phyloP scores from a whole-genome alignment of 35 echinoderm and acorn worm genomes.

The Ophioderma brevispina region DNA sequence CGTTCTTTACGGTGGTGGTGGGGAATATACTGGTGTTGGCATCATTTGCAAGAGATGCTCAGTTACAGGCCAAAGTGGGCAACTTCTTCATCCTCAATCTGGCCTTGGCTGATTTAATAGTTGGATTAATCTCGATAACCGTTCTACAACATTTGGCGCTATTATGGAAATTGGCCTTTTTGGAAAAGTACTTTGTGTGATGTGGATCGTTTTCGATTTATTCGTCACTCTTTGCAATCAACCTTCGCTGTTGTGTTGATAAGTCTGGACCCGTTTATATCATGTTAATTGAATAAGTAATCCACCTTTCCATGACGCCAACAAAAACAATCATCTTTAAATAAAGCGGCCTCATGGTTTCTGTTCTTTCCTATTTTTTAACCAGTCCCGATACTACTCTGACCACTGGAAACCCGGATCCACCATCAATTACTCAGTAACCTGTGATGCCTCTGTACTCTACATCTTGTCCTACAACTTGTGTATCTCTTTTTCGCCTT shows the following conservation, averaged over 20 bases:
- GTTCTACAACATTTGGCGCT: constrained; percentile 36
- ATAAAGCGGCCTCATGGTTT: neutral
- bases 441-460: neutral
- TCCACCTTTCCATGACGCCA: constrained; percentile 8
- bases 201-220: constrained; percentile 1
- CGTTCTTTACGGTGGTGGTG: constrained; percentile 7
- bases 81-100: constrained; percentile 44
- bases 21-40: constrained; percentile 35
- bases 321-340: neutral
- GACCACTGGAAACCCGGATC: neutral
- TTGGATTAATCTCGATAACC: constrained; percentile 26
- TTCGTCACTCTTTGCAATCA: neutral
- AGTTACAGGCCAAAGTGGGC: constrained; percentile 19
- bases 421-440: constrained; percentile 19
- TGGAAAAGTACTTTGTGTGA: constrained; percentile 14
- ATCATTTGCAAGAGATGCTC: constrained; percentile 11
- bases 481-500: neutral
- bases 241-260: constrained; percentile 27
- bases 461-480: constrained; percentile 30
- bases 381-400: neutral
- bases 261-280: constrained; percentile 37
- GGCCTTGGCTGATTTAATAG: constrained; percentile 24
- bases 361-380: neutral
- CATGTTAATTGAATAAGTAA: constrained; percentile 2
- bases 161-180: constrained; percentile 30